These are phyloP conservation scores for Drosophila azteca DNA, from an alignment of 1,140 invertebrate genomes.

Conservation along the genomic window DNA sequence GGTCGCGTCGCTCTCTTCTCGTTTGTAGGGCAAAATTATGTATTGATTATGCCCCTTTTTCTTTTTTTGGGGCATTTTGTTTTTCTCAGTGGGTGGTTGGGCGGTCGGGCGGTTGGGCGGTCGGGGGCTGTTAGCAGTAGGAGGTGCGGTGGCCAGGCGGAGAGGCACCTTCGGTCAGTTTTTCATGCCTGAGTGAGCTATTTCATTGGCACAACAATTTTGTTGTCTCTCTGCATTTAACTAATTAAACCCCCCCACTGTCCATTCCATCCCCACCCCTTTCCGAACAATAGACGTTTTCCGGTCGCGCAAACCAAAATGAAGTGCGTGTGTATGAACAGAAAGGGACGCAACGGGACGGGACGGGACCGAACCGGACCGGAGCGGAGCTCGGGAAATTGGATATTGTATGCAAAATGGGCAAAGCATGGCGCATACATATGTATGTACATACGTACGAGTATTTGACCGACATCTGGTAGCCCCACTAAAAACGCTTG, in stretches of 20 bases:
- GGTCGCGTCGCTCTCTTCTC: constrained; percentile 49
- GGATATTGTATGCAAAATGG: constrained; percentile 56
- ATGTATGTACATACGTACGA: constrained; percentile 6
- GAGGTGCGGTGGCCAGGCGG: not conserved
- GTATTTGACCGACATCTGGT: constrained; percentile 39
- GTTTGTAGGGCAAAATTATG: constrained; percentile 82
- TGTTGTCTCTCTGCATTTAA: constrained; percentile 71
- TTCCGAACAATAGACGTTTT: constrained; percentile 60
- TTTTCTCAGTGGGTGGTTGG: constrained; percentile 1
- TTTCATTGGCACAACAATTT: constrained; percentile 76
- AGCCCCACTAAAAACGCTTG: constrained; percentile 36
- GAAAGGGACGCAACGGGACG: not conserved
- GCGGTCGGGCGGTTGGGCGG: not conserved
- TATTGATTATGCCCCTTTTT: constrained; percentile 74
- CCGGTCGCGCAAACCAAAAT: constrained; percentile 64
- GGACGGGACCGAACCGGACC: no score
- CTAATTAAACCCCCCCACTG: constrained; percentile 62
- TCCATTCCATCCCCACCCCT: not conserved
- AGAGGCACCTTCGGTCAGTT: constrained; percentile 39
- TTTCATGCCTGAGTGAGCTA: constrained; percentile 67
- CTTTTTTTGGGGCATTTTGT: constrained; percentile 14
- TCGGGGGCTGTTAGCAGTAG: not conserved
- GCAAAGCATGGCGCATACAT: constrained; percentile 15
- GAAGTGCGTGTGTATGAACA: constrained; percentile 61
- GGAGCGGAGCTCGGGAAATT: constrained; percentile 30